Evolutionary conservation across 2,888 invertebrate species (phyloP), one percentile per base, ranked within the genome.

Genomic region (Tenthredo distinguenda): DNA sequence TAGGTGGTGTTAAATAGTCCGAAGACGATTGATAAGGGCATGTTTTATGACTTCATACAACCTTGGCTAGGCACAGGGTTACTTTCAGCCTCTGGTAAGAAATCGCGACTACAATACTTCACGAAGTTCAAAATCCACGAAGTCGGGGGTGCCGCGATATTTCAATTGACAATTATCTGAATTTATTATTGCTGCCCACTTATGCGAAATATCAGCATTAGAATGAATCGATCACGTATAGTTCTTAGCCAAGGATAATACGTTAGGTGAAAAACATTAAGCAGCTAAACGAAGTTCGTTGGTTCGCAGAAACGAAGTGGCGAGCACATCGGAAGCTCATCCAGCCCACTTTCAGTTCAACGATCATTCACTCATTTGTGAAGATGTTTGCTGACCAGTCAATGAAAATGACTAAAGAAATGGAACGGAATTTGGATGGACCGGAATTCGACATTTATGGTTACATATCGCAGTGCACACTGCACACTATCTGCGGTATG

Each of bases 21-120:
- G 34, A 90, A 89, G 84, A 86, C 89, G 18, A 87, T 91, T 34
- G 89, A 90, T n/a, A 91, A 90, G 65, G 88, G 87, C 18, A 87
- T 88, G 7, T 84, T 90, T 37, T 89, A 89, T 86, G 88, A 88
- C 72, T 89, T 89, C 65, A 81, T 71, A 21, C 85, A 86, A 55
- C 90, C 89, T 85, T 90, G 89, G 89, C 34, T 90, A 40, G 90
- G 90, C 58, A 88, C 88, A 18, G 90, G 90, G 85, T 87, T 90
- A 86, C 89, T 91, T 84, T 88, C 89, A 9, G 90, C 90, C 68
- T 89, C 90, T 81, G 89, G 90, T 90, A 84, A 88, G 87, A 58
- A 85, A 71, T 71, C 34, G 71, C n/a, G 5, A n/a, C 18, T 71
- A 40, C 10, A 26, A 26, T 26, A 26, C 26, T 26, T 26, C 1